Base-by-base conservation (phyloP, 2,797 vertebrate genomes). In the Pitangus sulphuratus region DNA sequence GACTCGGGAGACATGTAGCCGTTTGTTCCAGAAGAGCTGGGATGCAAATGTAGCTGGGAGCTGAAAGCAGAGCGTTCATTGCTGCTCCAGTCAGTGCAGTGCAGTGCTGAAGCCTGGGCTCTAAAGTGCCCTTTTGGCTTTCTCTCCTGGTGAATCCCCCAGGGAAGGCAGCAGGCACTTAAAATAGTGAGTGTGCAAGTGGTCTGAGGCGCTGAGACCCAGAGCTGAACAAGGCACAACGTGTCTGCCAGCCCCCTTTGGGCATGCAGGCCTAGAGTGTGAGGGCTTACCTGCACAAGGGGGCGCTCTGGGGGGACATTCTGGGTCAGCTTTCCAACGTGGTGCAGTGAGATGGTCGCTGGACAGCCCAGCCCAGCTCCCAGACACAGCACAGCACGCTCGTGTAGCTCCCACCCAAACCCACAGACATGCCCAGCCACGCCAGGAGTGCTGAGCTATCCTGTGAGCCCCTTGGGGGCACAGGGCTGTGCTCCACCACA, bases 191-290 rank as follows among this genome's bases (percentile, higher is more conserved):
- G 56, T 0, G 1, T n/a, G n/a, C 11, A 12, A 45, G 28, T 7
- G n/a, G 19, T 39, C 30, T 65, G 45, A 26, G 31, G 54, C 0
- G 1, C 57, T 9, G 44, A 7, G 24, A 33, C 37, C 26, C 31
- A 19, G 62, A 26, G 22, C 3, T 45, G 18, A 7, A 17, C 39
- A 12, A 60, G 51, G 53, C 2, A 6, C 4, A 3, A 8, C 0
- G 2, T 37, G 45, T 21, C 37, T 39, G 31, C 60, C 51, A 35
- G 21, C 17, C 24, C 15, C 4, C 17, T 58, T 14, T 0, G 4
- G 48, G 33, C 48, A 33, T 0, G 1, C 37, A 31, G 45, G 12
- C 24, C 31, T 37, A 42, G 3, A 12, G 5, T 28, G 21, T 0
- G 0, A 71, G 51, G 14, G 9, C 35, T 62, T n/a, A 30, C 58